Evolutionary conservation across 2,113 vertebrate genomes (phyloP).

Genomic region (Albula glossodonta): DNA sequence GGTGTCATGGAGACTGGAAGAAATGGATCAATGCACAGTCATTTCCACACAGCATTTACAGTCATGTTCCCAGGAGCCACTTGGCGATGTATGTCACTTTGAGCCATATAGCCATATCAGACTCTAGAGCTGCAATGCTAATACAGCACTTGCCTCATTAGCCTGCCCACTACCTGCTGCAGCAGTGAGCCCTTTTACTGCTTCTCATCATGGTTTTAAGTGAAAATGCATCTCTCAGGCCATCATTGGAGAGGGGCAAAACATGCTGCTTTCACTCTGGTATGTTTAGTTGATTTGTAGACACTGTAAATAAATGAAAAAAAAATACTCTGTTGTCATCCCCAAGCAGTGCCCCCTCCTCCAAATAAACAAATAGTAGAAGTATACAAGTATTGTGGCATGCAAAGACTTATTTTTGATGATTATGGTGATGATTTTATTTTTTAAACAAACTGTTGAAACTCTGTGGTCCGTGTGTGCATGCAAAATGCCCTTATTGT

Average conservation of each 20-base stretch:
- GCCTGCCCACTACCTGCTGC: neutral
- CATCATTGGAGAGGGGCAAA: neutral
- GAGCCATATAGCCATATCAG: constrained; percentile 1
- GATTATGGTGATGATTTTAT: neutral
- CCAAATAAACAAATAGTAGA: no score
- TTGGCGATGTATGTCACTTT: neutral
- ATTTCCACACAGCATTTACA: neutral
- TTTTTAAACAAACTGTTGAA: neutral
- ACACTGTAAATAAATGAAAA: neutral
- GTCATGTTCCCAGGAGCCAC: neutral
- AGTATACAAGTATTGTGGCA: no score
- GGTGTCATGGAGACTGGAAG: neutral
- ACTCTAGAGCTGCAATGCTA: neutral
- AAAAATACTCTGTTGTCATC: neutral
- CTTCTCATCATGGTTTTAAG: neutral
- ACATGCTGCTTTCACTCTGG: neutral
- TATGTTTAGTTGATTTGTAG: neutral
- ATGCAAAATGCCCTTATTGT: neutral
- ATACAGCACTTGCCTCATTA: neutral
- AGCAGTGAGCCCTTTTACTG: neutral
- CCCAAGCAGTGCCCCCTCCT: no score
- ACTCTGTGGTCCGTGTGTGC: neutral
- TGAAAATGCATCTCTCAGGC: neutral
- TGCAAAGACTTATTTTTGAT: neutral
- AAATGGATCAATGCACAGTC: neutral